Conservation (phyloP, 1,140 invertebrate species). For the Amyelois transitella region DNA sequence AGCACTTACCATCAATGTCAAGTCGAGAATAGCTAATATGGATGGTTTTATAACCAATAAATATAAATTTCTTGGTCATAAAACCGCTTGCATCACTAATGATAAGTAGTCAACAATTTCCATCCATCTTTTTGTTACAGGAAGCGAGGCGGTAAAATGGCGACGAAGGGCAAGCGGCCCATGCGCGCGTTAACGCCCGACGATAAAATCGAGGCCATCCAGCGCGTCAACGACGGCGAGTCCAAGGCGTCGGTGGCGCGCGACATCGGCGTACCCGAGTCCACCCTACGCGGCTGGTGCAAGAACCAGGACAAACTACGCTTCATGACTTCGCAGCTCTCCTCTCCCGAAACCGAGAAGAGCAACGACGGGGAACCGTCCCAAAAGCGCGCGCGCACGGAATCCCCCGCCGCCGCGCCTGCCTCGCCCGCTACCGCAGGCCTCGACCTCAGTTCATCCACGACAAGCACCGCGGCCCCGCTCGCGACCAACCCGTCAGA, state of each 20-base stretch:
- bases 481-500: slow-evolving; percentile 26
- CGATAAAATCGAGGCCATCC: slow-evolving; percentile 86
- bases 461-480: slow-evolving; percentile 15
- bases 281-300: slow-evolving; percentile 88
- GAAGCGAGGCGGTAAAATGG: slow-evolving; percentile 52
- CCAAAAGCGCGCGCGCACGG: slow-evolving; percentile 74
- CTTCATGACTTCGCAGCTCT: slow-evolving; percentile 80
- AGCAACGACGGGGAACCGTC: slow-evolving; percentile 71
- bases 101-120: no score
- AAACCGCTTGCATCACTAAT: no score
- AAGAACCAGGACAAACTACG: slow-evolving; percentile 87
- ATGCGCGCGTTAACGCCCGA: slow-evolving; percentile 80
- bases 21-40: no score
- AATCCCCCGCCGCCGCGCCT: slow-evolving; percentile 50
- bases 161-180: slow-evolving; percentile 80
- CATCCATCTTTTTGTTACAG: slow-evolving; percentile 45
- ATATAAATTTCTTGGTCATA: no score
- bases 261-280: slow-evolving; percentile 88
- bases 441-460: slow-evolving; percentile 40
- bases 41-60: no score
- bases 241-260: slow-evolving; percentile 88
- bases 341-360: slow-evolving; percentile 77
- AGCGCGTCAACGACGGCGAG: slow-evolving; percentile 86
- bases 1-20: no score
- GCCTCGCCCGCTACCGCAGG: slow-evolving; percentile 35